Evolutionary conservation across 2,797 vertebrate species (phyloP).

Genomic region (Fringilla coelebs): DNA sequence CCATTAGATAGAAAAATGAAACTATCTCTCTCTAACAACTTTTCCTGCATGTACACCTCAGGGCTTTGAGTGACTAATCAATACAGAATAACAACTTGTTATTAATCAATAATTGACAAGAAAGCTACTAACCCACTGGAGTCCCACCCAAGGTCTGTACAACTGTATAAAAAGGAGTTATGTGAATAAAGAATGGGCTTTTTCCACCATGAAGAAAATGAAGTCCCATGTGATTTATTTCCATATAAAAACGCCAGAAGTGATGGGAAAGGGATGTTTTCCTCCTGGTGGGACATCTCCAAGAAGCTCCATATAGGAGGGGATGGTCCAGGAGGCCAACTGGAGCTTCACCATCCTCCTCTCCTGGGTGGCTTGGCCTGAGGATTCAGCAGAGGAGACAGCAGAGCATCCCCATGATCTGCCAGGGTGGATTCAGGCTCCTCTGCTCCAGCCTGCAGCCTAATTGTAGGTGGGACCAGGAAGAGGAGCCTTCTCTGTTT

Average conservation of each 20-base stretch:
- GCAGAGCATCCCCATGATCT: background rate
- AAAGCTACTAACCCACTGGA: background rate
- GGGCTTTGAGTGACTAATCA: background rate
- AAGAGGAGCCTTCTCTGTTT: constrained; percentile 31
- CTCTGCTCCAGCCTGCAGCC: background rate
- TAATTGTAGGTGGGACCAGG: background rate
- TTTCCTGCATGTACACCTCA: background rate
- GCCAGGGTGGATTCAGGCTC: rapidly evolving
- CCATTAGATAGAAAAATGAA: background rate
- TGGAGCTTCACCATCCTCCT: background rate
- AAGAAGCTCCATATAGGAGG: background rate
- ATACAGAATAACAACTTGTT: background rate
- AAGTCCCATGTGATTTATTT: background rate
- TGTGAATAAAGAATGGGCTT: background rate
- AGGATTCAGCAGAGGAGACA: background rate
- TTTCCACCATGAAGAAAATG: background rate
- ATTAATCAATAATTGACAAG: background rate
- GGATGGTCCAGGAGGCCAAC: background rate
- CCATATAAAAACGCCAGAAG: background rate
- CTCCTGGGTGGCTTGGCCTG: background rate
- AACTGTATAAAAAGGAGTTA: background rate
- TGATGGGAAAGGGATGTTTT: background rate
- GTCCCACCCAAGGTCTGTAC: background rate
- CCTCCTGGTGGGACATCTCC: background rate
- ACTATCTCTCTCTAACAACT: background rate